Conservation (phyloP, 2,888 invertebrate species). For the Encarsia formosa region DNA sequence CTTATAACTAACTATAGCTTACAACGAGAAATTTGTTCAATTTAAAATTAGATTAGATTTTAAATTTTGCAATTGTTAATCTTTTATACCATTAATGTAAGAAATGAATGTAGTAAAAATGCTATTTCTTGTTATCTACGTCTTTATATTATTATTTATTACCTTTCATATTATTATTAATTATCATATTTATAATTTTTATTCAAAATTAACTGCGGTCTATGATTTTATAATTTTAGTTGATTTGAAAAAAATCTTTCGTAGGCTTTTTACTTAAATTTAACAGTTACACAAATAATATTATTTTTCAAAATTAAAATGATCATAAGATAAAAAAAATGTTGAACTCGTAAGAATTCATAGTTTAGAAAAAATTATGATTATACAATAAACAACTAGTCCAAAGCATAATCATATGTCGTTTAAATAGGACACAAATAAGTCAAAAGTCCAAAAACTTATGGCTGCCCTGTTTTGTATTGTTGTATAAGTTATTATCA, state of each 20-base stretch:
- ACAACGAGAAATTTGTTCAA: conserved; percentile 6
- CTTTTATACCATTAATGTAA: conserved; percentile 14
- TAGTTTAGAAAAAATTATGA: conserved; percentile 10
- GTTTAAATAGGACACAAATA: conserved; percentile 10
- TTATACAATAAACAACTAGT: conserved; percentile 18
- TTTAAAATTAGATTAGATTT: conserved; percentile 7
- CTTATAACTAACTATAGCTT: conserved; percentile 4
- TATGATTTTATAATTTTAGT: no score
- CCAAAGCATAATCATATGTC: conserved; percentile 14
- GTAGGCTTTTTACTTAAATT: no score
- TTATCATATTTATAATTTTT: no score
- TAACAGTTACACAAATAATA: no score
- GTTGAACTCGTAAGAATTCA: conserved; percentile 3
- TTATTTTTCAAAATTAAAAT: no score
- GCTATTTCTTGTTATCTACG: conserved; percentile 9
- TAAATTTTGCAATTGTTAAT: conserved; percentile 16
- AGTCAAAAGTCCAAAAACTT: conserved; percentile 16
- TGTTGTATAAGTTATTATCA: conserved; percentile 22
- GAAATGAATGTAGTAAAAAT: conserved; percentile 11
- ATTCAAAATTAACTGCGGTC: no score
- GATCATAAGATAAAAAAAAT: no score
- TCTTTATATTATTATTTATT: conserved; percentile 13
- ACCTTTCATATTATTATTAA: no score
- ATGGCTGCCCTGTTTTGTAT: conserved; percentile 21
- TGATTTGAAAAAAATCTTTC: no score